phyloP scores from a whole-genome alignment of 2,113 vertebrate species.

The Barnardius zonarius region DNA sequence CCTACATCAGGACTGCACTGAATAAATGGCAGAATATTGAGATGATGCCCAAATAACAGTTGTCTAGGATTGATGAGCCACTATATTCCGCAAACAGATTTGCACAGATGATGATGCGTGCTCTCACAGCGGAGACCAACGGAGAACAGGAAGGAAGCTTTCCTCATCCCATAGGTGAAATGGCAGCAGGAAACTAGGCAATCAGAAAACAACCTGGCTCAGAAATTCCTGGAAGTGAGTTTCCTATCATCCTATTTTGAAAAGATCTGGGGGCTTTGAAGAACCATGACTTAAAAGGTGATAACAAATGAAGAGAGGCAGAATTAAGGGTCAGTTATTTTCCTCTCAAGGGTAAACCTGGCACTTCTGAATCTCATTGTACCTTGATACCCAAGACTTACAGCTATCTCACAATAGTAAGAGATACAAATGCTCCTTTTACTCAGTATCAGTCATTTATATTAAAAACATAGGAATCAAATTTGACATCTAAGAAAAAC shows the following conservation, averaged over 20 bases:
- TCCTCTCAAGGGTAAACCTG: background rate
- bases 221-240: background rate
- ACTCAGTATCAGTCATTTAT: background rate
- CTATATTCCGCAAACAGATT: background rate
- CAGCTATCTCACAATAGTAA: background rate
- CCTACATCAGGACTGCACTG: background rate
- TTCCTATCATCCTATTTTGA: background rate
- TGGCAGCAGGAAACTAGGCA: background rate
- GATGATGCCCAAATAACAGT: background rate
- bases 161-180: background rate
- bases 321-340: background rate
- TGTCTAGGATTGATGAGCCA: background rate
- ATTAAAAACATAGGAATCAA: background rate
- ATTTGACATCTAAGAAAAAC: background rate
- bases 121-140: background rate
- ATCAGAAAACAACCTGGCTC: background rate
- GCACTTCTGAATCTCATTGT: background rate
- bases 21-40: background rate
- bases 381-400: background rate
- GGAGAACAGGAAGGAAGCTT: background rate
- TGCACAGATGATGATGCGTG: fast-evolving
- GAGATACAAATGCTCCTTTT: background rate
- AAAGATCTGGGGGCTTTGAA: background rate
- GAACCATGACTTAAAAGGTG: background rate
- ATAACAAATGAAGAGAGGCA: background rate